Evolutionary conservation across 2,113 vertebrate genomes (phyloP).

Genomic region (Chionis minor): DNA sequence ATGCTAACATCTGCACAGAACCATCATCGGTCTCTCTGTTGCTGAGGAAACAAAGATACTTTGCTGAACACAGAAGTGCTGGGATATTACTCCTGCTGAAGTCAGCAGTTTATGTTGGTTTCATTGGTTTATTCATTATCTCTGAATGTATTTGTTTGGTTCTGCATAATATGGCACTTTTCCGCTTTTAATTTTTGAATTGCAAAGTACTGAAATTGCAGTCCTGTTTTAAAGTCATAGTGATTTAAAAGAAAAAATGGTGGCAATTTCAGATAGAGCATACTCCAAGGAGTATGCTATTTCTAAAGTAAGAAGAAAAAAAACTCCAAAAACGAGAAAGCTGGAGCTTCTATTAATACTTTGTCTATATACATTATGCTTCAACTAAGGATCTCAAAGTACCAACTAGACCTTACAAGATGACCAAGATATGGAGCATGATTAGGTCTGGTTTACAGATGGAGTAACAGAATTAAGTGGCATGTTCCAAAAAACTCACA

Average conservation of each 20-base stretch:
- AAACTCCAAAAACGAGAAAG: not conserved
- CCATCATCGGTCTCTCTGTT: not conserved
- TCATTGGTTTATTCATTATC: not conserved
- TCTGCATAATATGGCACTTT: not conserved
- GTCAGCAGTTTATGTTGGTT: not conserved
- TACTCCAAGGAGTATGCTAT: not conserved
- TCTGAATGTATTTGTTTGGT: not conserved
- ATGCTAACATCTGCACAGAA: not conserved
- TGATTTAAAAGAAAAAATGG: not conserved
- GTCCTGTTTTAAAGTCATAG: not conserved
- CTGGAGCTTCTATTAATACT: not conserved
- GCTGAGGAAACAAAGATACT: not conserved
- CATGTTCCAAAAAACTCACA: too few species aligned
- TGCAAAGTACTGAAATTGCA: not conserved
- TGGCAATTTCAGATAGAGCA: not conserved
- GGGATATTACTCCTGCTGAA: not conserved
- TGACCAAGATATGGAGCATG: not conserved
- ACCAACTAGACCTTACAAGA: not conserved
- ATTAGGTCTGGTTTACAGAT: not conserved
- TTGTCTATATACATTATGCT: not conserved
- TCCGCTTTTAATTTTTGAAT: not conserved
- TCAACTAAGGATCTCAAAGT: not conserved
- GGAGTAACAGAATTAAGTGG: not conserved
- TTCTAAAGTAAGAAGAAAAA: not conserved
- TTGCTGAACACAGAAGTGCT: not conserved